Evolutionary conservation across 1,140 invertebrate species (phyloP).

Genomic region (Armadillidium nasatum): DNA sequence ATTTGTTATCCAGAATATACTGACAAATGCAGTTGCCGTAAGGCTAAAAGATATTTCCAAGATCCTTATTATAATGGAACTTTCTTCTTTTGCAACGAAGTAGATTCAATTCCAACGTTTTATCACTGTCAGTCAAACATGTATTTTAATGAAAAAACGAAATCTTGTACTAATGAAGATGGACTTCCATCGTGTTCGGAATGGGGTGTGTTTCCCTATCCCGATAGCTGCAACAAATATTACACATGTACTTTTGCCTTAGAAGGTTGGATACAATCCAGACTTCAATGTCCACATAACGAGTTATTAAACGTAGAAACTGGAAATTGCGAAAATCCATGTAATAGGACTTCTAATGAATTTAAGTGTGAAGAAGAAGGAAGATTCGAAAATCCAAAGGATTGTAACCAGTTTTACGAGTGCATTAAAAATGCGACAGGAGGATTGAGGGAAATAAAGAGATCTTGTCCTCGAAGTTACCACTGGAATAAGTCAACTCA

Average conservation of each 20-base stretch:
- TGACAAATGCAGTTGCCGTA: slow-evolving; percentile 20
- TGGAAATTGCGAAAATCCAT: slow-evolving; percentile 32
- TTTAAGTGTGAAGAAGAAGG: slow-evolving; percentile 31
- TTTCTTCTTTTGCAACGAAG: slow-evolving; percentile 32
- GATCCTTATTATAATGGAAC: slow-evolving; percentile 25
- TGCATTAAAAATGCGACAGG: slow-evolving; percentile 13
- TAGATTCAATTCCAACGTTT: slow-evolving; percentile 19
- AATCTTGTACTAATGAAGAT: slow-evolving; percentile 25
- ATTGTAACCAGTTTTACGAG: slow-evolving; percentile 30
- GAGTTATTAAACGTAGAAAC: slow-evolving; percentile 30
- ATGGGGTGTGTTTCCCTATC: slow-evolving; percentile 30
- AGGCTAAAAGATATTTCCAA: slow-evolving; percentile 26
- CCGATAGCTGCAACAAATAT: slow-evolving; percentile 23
- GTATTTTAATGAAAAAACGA: slow-evolving; percentile 24
- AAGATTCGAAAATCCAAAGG: slow-evolving; percentile 27
- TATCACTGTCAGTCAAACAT: slow-evolving; percentile 30
- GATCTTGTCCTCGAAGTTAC: not conserved
- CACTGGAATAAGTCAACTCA: not conserved
- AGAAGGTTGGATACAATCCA: slow-evolving; percentile 32
- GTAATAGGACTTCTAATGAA: slow-evolving; percentile 19
- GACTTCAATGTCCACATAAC: slow-evolving; percentile 19
- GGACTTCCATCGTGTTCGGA: slow-evolving; percentile 27
- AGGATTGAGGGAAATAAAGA: not conserved
- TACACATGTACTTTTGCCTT: slow-evolving; percentile 32
- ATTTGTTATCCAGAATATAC: slow-evolving; percentile 29